These are phyloP conservation scores for Gasterosteus aculeatus DNA, from an alignment of 2,113 vertebrate genomes.

Conservation along the genomic window DNA sequence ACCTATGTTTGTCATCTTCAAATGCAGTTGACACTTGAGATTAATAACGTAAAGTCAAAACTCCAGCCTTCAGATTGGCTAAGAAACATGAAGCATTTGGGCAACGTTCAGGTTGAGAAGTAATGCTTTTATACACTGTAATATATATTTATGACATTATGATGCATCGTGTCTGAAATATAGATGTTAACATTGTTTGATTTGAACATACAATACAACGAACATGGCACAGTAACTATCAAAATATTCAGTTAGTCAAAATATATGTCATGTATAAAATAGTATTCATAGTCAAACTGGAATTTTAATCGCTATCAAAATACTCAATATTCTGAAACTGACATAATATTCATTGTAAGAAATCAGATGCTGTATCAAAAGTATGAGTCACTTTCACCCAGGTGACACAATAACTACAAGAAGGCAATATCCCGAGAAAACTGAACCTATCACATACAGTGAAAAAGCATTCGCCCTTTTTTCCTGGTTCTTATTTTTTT, in stretches of 20 bases:
- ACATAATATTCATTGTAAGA: conserved; percentile 15
- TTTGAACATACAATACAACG: background rate
- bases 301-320: conserved; percentile 26
- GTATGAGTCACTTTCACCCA: background rate
- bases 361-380: conserved; percentile 20
- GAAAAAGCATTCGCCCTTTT: too few relatives aligned
- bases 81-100: background rate
- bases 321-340: background rate
- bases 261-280: conserved; percentile 2
- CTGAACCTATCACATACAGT: background rate
- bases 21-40: conserved; percentile 15
- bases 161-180: background rate
- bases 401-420: conserved; percentile 1
- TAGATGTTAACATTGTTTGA: background rate
- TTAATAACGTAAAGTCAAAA: conserved; percentile 2
- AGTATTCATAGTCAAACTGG: background rate
- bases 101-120: background rate
- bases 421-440: background rate
- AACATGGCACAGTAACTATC: conserved; percentile 1
- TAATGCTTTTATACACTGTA: background rate
- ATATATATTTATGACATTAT: background rate
- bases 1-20: conserved; percentile 14
- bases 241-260: conserved; percentile 19
- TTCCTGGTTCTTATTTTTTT: too few relatives aligned
- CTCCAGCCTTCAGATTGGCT: conserved; percentile 12